Evolutionary conservation across 2,797 vertebrate genomes (phyloP).

Genomic region (Amniataba percoides): DNA sequence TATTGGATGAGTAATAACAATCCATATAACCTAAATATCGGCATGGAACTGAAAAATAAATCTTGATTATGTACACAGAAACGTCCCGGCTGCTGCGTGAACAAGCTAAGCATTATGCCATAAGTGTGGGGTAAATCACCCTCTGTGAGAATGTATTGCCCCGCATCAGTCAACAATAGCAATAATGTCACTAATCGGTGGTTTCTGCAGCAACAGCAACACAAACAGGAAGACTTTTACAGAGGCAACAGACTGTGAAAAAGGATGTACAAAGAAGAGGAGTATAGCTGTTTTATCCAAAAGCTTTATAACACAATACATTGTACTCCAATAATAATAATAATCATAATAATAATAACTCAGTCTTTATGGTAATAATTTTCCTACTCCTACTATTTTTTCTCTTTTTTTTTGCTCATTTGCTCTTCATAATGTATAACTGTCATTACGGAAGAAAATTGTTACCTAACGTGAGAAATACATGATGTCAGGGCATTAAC

Average conservation of each 20-base stretch:
- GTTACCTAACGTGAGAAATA: conserved; percentile 29
- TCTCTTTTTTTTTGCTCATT: neutral
- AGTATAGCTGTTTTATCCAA: neutral
- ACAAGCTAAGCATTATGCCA: conserved; percentile 62
- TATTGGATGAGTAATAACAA: conserved; percentile 82
- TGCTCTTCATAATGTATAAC: neutral
- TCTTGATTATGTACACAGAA: conserved; percentile 76
- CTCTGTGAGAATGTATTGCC: conserved; percentile 72
- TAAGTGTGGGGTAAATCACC: conserved; percentile 86
- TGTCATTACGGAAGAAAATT: neutral
- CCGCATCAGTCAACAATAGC: conserved; percentile 79
- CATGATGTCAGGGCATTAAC: conserved; percentile 28
- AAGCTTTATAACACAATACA: neutral
- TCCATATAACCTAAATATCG: conserved; percentile 81
- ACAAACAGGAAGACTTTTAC: conserved; percentile 52
- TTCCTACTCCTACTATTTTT: no score
- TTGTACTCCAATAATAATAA: neutral
- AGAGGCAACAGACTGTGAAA: conserved; percentile 49
- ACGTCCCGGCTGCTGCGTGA: conserved; percentile 56
- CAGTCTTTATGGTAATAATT: neutral
- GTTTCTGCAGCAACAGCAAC: conserved; percentile 69
- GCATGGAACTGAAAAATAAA: conserved; percentile 72
- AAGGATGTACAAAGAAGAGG: conserved; percentile 24
- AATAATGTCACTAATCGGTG: conserved; percentile 78
- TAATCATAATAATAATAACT: conserved; percentile 10